Evolutionary conservation across 2,888 invertebrate species (phyloP), one percentile per base, ranked within the genome.

Genomic region (Drosophila lacicola): DNA sequence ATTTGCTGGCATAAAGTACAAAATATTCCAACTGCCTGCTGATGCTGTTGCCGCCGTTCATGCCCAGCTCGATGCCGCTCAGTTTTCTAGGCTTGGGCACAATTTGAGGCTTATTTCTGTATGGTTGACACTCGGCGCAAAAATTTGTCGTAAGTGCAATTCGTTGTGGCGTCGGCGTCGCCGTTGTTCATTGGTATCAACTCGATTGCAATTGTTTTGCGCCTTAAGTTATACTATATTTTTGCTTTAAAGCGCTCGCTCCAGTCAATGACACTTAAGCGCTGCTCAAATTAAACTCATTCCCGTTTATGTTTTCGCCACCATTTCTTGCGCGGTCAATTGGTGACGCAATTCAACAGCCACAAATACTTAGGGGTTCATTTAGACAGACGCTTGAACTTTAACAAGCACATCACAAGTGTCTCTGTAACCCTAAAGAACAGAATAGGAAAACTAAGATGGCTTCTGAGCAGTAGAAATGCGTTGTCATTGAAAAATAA

Each of bases 1-100:
- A 85, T 88, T 81, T 82, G 57, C 80, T 63, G 83, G 86, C 83
- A 80, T 85, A 82, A 85, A 85, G 75, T 82, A 88, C 86, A 86
- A 84, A 84, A 82, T 86, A 86, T 82, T 87, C 80, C 85, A 62
- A 68, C 74, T 68, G 63, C 64, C 62, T 60, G 64, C 68, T 54
- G 29, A 33, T 34, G 65, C 55, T 42, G 54, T 42, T 51, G 19
- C 47, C n/a, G 17, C 51, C 42, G 33, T 44, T 34, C 19, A 19
- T 33, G 34, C 19, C 39, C 37, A 29, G 50, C 33, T 57, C 49
- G 50, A 39, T 60, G 49, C 58, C 56, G 58, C 56, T 39, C 42
- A 45, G 51, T 37, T 56, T 45, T 57, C 62, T 74, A 60, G 49
- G 60, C 76, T 65, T 51, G 65, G 50, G 67, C 73, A 78, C 71